Conservation (phyloP, 92 coral and sea anemone species). For the Micromussa lordhowensis region DNA sequence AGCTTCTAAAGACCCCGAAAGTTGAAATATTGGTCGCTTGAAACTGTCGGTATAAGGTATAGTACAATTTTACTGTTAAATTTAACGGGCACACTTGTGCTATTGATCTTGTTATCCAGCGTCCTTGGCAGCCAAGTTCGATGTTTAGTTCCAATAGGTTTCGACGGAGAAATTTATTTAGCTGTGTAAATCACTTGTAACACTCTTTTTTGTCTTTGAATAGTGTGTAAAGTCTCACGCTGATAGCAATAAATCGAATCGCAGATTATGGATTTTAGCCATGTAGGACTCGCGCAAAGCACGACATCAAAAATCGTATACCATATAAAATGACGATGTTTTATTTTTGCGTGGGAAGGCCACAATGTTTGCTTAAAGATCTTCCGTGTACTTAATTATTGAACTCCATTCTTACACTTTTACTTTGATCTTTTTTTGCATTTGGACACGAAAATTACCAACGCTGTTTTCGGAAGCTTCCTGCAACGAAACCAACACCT, state of each 20-base stretch:
- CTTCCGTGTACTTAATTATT: conserved; percentile 22
- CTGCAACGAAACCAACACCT: neutral
- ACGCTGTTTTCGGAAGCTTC: conserved; percentile 8
- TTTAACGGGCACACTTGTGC: conserved; percentile 3
- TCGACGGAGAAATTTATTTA: conserved; percentile 1
- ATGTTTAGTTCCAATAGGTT: neutral
- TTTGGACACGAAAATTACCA: neutral
- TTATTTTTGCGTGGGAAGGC: neutral
- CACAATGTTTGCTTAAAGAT: conserved; percentile 13
- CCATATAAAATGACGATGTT: neutral
- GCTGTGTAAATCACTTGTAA: conserved; percentile 27
- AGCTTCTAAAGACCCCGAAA: conserved; percentile 11
- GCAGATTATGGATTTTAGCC: conserved; percentile 6
- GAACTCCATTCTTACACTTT: neutral
- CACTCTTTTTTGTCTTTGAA: conserved; percentile 32
- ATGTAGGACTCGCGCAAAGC: neutral
- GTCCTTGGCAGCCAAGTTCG: neutral
- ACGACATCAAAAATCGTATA: neutral
- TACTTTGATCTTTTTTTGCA: conserved; percentile 2
- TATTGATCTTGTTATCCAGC: neutral
- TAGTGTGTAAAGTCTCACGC: conserved; percentile 38
- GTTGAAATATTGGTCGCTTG: conserved; percentile 25
- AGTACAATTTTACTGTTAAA: conserved; percentile 2
- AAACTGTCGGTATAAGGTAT: conserved; percentile 11
- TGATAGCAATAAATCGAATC: conserved; percentile 22